Evolutionary conservation across 2,797 vertebrate species (phyloP), one percentile per base, ranked within the genome.

Genomic region (Bufotes viridis): DNA sequence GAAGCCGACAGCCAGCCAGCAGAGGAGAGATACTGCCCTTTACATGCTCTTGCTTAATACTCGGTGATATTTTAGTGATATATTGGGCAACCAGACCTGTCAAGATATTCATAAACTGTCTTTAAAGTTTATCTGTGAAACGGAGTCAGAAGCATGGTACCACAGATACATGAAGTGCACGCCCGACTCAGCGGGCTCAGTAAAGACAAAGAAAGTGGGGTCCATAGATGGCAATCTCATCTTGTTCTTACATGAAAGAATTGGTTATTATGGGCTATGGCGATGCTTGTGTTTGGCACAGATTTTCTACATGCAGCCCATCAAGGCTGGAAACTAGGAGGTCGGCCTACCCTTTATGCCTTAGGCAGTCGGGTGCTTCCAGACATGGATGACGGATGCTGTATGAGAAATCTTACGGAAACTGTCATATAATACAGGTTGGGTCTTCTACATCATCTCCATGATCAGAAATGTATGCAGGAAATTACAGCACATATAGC

Each of bases 61-160:
- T 49, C 69, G 60, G 57, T 87, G 86, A 87, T 87, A 87, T 82
- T 82, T 87, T 79, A 75, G 14, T 82, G 79, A 75, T 82, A 70
- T 75, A 87, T 82, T 76, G 34, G 80, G 22, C 49, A 72, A 81
- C 55, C 69, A 70, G 20, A 29, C 61, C 67, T 81, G 85, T 87
- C 69, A 82, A 2, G 49, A 72, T 75, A 74, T 63, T 74, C 57
- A 65, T 82, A 53, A 65, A 53, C 75, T 78, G 75, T 55, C 75
- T 15, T 53, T 78, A 78, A 61, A 85, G 70, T 85, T 82, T 82
- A 82, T 70, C 81, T 82, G 42, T 12, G 49, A 55, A 82, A 82
- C 55, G 55, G n/a, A 26, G 81, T 67, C 61, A 70, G 51, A 10
- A 69, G 18, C 49, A 18, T 18, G 26, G 70, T 24, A 7, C 5